A percentile compares a stretch with the other conserved stretches of the same genome.
These are phyloP conservation scores for Coptotermes formosanus DNA, from an alignment of 1,140 invertebrate species.

Conservation along the genomic window DNA sequence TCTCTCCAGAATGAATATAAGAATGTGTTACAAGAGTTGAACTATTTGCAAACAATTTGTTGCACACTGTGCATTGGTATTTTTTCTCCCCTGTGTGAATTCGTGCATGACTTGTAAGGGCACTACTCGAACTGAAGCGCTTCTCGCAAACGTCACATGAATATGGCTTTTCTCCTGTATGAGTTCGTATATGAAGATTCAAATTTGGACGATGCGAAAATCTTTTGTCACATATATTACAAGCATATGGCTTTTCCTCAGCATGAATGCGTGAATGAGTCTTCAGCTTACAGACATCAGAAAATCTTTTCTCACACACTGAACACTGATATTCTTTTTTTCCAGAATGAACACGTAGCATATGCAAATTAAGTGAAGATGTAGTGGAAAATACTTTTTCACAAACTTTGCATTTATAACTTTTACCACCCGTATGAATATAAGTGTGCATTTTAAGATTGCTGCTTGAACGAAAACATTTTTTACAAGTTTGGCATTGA, in stretches of 20 bases:
- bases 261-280: constrained; percentile 49
- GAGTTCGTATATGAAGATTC: constrained; percentile 55
- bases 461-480: background rate
- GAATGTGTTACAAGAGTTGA: constrained; percentile 1
- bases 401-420: background rate
- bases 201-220: constrained; percentile 53
- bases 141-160: constrained; percentile 53
- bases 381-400: background rate
- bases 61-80: constrained; percentile 7
- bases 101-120: background rate
- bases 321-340: constrained; percentile 54
- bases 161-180: constrained; percentile 59
- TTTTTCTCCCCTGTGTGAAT: constrained; percentile 15
- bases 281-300: background rate
- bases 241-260: constrained; percentile 64
- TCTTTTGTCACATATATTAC: constrained; percentile 59
- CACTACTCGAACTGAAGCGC: background rate
- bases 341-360: constrained; percentile 51
- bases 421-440: constrained; percentile 21
- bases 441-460: constrained; percentile 1
- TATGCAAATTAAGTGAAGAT: constrained; percentile 40
- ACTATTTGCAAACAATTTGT: constrained; percentile 6
- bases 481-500: constrained; percentile 19
- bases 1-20: background rate
- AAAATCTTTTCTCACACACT: constrained; percentile 47